Evolutionary conservation across 2,797 vertebrate species (phyloP), one percentile per base, ranked within the genome.

Genomic region (Natrix natrix): DNA sequence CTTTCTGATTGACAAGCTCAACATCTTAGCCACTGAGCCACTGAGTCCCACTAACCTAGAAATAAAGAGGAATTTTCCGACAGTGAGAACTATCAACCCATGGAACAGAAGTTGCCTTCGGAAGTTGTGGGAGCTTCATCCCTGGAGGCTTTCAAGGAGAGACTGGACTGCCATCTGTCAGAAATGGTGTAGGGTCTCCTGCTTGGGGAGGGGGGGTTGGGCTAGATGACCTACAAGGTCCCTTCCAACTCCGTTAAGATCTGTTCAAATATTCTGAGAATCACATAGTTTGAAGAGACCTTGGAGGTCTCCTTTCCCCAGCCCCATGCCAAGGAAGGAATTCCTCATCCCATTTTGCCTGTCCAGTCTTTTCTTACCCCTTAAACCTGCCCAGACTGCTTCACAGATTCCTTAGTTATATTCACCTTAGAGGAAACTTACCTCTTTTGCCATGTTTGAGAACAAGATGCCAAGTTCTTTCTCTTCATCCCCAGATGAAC

Each of bases 51-150:
- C 48, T 48, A 48, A 48, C 59, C 59, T 60, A 7, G 59, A 60
- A 24, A 60, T 60, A 24, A 60, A 20, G 59, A 60, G 59, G 0
- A 24, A 24, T 1, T 24, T 3, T 24, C 59, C 3, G 22, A 60
- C 22, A 0, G 2, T 2, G 59, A 60, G 56, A 57, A 0, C 56
- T 1, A 60, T 60, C 7, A 60, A 60, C 8, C 8, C 0, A 24
- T 8, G 59, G 2, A 60, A 60, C 59, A 60, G 59, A 24, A 60
- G 8, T 61, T 61, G 59, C 59, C 59, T 61, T 61, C 6, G 1
- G 59, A 60, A 22, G 20, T 59, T 7, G 6, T 60, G 20, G 20
- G 20, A 60, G 20, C 59, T 60, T 0, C 7, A 60, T 22, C 12
- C 55, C 57, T 59, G 20, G 57, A 7, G 57, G 17, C 17, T 59